Conservation (phyloP, 2,797 vertebrate genomes). For the Numenius phaeopus region DNA sequence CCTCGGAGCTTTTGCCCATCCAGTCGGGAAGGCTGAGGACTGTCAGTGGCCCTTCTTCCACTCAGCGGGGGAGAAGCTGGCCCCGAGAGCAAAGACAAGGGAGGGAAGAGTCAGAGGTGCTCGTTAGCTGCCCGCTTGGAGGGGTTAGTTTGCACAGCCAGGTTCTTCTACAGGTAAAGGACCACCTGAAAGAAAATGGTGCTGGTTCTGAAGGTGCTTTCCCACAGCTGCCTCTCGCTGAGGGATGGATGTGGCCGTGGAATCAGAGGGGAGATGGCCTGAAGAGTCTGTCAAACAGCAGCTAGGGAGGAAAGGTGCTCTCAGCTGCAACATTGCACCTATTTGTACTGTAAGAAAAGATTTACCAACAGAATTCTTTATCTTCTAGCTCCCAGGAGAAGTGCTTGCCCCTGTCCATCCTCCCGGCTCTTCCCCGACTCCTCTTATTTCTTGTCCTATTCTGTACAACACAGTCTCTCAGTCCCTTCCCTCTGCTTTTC, state of each 20-base stretch:
- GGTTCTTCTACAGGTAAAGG: background rate
- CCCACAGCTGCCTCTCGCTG: background rate
- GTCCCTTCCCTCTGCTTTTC: background rate
- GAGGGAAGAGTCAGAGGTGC: background rate
- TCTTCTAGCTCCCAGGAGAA: background rate
- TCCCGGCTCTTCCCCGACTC: background rate
- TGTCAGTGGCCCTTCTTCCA: background rate
- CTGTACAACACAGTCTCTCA: background rate
- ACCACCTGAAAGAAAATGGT: background rate
- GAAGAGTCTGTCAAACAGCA: background rate
- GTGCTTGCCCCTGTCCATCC: background rate
- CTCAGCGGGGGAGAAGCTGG: background rate
- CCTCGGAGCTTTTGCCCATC: background rate
- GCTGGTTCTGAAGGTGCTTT: background rate
- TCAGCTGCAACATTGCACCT: background rate
- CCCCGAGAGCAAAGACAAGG: background rate
- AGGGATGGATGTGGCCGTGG: fast-evolving
- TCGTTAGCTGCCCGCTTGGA: background rate
- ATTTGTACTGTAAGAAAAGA: background rate
- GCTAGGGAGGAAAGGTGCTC: background rate
- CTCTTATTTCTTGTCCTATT: background rate
- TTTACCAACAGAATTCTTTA: background rate
- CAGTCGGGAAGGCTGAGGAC: background rate
- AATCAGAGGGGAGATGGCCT: background rate
- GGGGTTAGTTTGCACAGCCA: background rate